phyloP scores from a whole-genome alignment of 2,888 invertebrate genomes.

The Dryobota labecula region DNA sequence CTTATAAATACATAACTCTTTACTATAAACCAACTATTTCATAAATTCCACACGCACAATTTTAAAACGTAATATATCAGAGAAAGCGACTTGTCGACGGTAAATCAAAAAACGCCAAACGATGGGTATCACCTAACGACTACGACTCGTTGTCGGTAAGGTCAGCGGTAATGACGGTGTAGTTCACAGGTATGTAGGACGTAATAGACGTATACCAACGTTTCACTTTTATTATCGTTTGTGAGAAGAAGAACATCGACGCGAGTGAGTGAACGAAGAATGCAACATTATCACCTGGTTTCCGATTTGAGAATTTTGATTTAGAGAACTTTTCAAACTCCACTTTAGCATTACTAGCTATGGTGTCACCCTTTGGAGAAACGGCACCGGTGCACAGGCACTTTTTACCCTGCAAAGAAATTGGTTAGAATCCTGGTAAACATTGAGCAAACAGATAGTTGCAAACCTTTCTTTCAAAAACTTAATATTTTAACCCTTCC shows the following conservation, averaged over 20 bases:
- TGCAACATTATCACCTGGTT: not conserved
- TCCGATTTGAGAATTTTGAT: not conserved
- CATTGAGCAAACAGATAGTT: too few relatives aligned
- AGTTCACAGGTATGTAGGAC: not conserved
- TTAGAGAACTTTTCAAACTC: not conserved
- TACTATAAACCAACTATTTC: not conserved
- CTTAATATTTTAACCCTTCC: too few relatives aligned
- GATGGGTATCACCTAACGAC: conserved; percentile 21
- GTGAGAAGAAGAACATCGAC: conserved; percentile 7
- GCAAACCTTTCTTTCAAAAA: too few relatives aligned
- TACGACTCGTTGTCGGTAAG: conserved; percentile 4
- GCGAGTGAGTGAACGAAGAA: not conserved
- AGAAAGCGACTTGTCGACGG: conserved; percentile 27
- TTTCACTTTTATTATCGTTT: conserved; percentile 38
- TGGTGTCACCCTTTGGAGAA: too few relatives aligned
- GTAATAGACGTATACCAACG: not conserved
- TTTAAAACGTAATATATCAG: conserved; percentile 12
- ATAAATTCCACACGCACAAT: conserved; percentile 9
- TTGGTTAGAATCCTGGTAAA: too few relatives aligned
- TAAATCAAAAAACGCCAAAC: conserved; percentile 35
- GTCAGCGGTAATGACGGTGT: conserved; percentile 35
- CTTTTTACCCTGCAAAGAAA: too few relatives aligned
- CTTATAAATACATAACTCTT: not conserved
- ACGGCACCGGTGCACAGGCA: too few relatives aligned
- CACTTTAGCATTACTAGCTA: not conserved